These are phyloP conservation scores for Scytalopus superciliaris DNA, from an alignment of 2,113 vertebrate genomes.

Conservation along the genomic window DNA sequence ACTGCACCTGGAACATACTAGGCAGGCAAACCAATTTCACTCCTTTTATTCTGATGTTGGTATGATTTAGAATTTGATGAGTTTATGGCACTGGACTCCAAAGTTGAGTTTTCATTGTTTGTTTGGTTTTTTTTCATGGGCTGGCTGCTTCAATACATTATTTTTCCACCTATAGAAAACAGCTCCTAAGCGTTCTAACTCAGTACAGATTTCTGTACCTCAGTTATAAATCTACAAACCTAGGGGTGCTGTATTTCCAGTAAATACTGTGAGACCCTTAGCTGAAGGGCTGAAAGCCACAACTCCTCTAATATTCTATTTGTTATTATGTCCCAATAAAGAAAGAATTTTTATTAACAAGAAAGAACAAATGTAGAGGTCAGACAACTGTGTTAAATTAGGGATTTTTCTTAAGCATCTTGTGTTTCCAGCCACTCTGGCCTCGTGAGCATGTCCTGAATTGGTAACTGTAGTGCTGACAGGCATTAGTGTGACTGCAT, in stretches of 20 bases:
- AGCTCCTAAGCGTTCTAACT: neutral
- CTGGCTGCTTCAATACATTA: neutral
- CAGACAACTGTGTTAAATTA: neutral
- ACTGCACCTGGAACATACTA: neutral
- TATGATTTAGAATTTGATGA: neutral
- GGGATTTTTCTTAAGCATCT: neutral
- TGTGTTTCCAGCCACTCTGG: neutral
- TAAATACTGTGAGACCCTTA: neutral
- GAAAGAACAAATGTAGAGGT: neutral
- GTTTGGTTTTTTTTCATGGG: fast-evolving
- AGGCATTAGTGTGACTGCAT: neutral
- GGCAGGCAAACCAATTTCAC: neutral
- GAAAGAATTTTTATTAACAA: neutral
- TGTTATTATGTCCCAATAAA: neutral
- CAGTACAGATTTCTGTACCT: neutral
- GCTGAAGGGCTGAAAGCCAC: neutral
- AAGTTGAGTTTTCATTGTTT: neutral
- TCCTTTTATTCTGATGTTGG: neutral
- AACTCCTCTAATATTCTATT: neutral
- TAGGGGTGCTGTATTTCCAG: neutral
- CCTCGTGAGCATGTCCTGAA: neutral
- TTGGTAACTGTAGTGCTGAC: neutral
- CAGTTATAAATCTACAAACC: neutral
- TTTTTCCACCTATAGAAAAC: neutral
- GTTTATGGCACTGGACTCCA: neutral